Conservation (phyloP, 2,888 invertebrate species). For the Athrips mouffetella region DNA sequence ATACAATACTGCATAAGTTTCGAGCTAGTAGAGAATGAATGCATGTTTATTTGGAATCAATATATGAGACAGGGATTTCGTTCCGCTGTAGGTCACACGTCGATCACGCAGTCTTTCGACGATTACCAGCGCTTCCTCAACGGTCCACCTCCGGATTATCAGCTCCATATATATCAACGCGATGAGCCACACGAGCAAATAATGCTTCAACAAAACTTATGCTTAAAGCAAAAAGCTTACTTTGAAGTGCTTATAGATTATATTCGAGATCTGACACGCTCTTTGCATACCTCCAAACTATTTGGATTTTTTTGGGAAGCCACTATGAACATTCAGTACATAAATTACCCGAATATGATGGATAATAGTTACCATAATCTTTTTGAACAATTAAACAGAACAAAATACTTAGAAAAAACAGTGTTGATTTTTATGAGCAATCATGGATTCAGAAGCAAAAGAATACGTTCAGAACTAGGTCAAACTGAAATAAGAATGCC, state of each 20-base stretch:
- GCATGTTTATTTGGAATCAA: constrained; percentile 89
- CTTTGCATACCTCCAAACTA: constrained; percentile 58
- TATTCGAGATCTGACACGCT: constrained; percentile 45
- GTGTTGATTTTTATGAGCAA: constrained; percentile 87
- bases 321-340: constrained; percentile 86
- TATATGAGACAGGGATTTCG: constrained; percentile 83
- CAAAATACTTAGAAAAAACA: constrained; percentile 78
- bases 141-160: constrained; percentile 87
- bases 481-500: constrained; percentile 90
- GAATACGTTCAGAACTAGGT: constrained; percentile 82
- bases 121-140: constrained; percentile 82
- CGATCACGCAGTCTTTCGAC: not conserved
- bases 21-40: constrained; percentile 77
- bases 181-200: not conserved
- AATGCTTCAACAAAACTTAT: constrained; percentile 76
- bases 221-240: constrained; percentile 81
- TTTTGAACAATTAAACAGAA: constrained; percentile 61
- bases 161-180: constrained; percentile 82
- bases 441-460: constrained; percentile 87
- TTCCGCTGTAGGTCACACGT: constrained; percentile 84
- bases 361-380: constrained; percentile 79
- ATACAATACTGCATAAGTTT: not conserved
- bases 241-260: constrained; percentile 83
- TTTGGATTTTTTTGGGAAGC: constrained; percentile 89
- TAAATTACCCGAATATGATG: constrained; percentile 83